Evolutionary conservation across 2,797 vertebrate species (phyloP).

Genomic region (Triplophysa bombifrons): DNA sequence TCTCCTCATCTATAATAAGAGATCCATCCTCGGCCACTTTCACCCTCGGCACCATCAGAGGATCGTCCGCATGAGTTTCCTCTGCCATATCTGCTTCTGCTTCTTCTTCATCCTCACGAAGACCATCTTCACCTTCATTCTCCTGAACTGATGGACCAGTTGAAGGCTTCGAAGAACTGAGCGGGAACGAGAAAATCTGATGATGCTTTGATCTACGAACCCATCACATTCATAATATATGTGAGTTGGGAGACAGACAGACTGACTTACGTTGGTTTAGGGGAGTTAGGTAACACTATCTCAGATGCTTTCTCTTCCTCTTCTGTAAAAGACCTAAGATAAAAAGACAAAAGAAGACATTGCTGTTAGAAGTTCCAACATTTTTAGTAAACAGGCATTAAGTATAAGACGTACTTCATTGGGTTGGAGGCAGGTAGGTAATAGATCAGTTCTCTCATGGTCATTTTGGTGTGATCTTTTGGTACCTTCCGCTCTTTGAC

Average conservation of each 20-base stretch:
- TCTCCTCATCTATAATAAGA: conserved; percentile 97
- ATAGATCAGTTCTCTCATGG: conserved; percentile 96
- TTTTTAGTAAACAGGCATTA: not conserved
- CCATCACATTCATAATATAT: not conserved
- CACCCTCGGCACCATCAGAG: conserved; percentile 88
- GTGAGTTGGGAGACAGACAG: not conserved
- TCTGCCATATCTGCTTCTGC: conserved; percentile 60
- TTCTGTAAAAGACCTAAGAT: conserved; percentile 43
- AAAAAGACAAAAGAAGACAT: too few relatives aligned
- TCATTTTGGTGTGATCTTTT: conserved; percentile 94
- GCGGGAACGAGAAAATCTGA: conserved; percentile 8
- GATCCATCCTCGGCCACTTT: conserved; percentile 98
- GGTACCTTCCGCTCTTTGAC: conserved; percentile 46
- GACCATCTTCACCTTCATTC: conserved; percentile 52
- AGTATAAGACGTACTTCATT: conserved; percentile 86
- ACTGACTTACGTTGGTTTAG: conserved; percentile 42
- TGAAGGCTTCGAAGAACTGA: conserved; percentile 66
- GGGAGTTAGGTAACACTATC: conserved; percentile 34
- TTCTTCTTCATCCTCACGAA: conserved; percentile 68
- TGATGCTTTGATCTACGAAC: not conserved
- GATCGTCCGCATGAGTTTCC: conserved; percentile 68
- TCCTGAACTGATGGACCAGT: conserved; percentile 44
- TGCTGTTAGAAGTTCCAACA: not conserved
- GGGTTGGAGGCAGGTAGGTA: conserved; percentile 91
- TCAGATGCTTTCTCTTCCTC: conserved; percentile 47